Percentiles rank a stretch among this genome's conserved stretches.
Evolutionary conservation across 2,888 invertebrate species (phyloP).

Genomic region (Cryptus armator): DNA sequence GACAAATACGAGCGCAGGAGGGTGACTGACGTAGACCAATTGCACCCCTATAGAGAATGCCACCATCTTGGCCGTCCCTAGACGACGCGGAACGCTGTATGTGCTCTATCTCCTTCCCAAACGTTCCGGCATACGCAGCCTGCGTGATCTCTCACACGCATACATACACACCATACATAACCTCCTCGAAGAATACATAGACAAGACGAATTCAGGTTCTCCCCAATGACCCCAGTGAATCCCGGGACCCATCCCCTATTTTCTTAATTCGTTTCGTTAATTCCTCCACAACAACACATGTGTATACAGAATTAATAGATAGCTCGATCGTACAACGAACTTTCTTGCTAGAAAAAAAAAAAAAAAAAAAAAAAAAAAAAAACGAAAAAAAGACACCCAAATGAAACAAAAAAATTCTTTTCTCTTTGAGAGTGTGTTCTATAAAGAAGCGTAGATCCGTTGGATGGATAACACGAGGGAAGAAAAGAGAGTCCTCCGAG

Average conservation of each 20-base stretch:
- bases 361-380: not conserved
- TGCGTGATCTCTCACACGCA: slow-evolving; percentile 56
- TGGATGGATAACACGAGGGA: slow-evolving; percentile 60
- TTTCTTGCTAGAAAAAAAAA: slow-evolving; percentile 3
- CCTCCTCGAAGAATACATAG: not conserved
- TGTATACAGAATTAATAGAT: slow-evolving; percentile 55
- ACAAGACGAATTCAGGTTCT: slow-evolving; percentile 33
- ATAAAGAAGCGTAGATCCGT: slow-evolving; percentile 57
- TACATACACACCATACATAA: not conserved
- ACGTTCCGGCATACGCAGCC: slow-evolving; percentile 49
- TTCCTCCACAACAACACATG: slow-evolving; percentile 61
- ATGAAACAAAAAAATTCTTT: slow-evolving; percentile 14
- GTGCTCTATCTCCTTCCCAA: slow-evolving; percentile 57
- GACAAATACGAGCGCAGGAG: slow-evolving; percentile 69
- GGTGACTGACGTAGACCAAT: slow-evolving; percentile 72
- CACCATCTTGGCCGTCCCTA: slow-evolving; percentile 67
- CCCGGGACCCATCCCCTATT: slow-evolving; percentile 51
- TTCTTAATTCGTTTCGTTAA: slow-evolving; percentile 68
- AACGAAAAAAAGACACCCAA: not conserved
- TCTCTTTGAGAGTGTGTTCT: slow-evolving; percentile 30
- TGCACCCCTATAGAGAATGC: slow-evolving; percentile 64
- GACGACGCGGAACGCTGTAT: slow-evolving; percentile 55
- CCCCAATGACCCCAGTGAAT: slow-evolving; percentile 45
- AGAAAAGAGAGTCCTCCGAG: slow-evolving; percentile 58
- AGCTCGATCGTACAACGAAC: slow-evolving; percentile 17